Conservation (phyloP, 2,113 vertebrate genomes). For the Seriola rivoliana region DNA sequence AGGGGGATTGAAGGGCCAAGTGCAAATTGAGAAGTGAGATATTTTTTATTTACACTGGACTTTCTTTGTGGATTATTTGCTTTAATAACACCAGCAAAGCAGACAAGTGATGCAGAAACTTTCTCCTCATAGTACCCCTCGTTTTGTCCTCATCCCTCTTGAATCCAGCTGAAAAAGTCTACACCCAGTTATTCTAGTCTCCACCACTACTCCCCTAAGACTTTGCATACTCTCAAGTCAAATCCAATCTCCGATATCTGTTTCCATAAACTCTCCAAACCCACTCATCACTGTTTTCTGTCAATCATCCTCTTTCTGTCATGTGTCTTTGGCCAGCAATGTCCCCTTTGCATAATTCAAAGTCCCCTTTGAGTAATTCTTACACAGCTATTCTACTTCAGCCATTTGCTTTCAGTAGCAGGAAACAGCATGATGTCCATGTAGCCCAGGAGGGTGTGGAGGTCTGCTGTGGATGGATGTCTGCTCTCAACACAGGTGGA, state of each 20-base stretch:
- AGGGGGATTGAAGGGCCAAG: slow-evolving; percentile 5
- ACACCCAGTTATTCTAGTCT: background rate
- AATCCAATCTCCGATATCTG: background rate
- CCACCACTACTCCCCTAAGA: background rate
- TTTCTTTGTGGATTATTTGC: slow-evolving; percentile 8
- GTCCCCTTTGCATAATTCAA: background rate
- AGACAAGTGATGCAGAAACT: background rate
- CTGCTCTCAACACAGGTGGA: background rate
- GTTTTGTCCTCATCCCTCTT: background rate
- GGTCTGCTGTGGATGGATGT: background rate
- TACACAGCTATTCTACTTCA: background rate
- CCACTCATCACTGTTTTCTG: background rate
- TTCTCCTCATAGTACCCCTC: background rate
- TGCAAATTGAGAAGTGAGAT: slow-evolving; percentile 8
- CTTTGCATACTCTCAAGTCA: background rate
- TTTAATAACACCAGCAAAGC: slow-evolving; percentile 28
- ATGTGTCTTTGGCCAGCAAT: background rate
- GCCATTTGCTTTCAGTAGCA: background rate
- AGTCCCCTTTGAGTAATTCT: background rate
- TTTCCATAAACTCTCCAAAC: background rate
- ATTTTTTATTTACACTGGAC: slow-evolving; percentile 16
- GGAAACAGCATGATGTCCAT: background rate
- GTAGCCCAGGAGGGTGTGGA: background rate
- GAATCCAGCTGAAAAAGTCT: slow-evolving; percentile 15
- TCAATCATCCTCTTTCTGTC: background rate